phyloP scores from a whole-genome alignment of 1,140 invertebrate genomes.

The Watersipora subatra region DNA sequence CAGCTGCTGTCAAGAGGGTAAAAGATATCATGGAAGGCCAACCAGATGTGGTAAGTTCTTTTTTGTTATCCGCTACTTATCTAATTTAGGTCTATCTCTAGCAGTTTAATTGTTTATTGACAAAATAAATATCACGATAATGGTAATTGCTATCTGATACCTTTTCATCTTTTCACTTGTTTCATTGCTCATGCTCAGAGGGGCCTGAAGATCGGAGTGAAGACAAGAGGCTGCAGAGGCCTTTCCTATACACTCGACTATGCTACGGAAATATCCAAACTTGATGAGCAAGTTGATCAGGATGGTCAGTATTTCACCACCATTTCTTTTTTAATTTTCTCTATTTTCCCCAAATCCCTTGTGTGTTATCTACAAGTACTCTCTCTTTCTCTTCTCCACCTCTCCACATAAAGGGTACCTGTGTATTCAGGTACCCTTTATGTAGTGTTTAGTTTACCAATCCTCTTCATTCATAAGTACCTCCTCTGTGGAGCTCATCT shows the following conservation, averaged over 20 bases:
- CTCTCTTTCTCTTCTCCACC: not conserved
- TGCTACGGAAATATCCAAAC: conserved; percentile 72
- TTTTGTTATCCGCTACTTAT: not conserved
- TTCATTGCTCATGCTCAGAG: no score
- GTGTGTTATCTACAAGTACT: not conserved
- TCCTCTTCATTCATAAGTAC: no score
- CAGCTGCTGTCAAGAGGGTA: conserved; percentile 63
- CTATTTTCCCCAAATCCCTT: not conserved
- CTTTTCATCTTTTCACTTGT: no score
- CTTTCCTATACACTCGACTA: conserved; percentile 94
- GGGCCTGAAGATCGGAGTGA: conserved; percentile 85
- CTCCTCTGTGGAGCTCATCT: no score
- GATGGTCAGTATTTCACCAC: conserved; percentile 60
- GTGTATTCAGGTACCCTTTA: not conserved
- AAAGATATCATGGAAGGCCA: conserved; percentile 61
- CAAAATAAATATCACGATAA: no score
- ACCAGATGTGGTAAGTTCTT: conserved; percentile 53
- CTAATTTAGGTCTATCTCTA: conserved; percentile 3
- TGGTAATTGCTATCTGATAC: no score
- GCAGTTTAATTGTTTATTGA: no score
- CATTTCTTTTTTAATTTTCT: not conserved
- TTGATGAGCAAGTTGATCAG: conserved; percentile 94
- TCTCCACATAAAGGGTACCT: not conserved
- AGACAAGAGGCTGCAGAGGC: conserved; percentile 93
- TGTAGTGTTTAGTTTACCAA: no score